Evolutionary conservation across 2,797 vertebrate species (phyloP).

Genomic region (Tapirus indicus): DNA sequence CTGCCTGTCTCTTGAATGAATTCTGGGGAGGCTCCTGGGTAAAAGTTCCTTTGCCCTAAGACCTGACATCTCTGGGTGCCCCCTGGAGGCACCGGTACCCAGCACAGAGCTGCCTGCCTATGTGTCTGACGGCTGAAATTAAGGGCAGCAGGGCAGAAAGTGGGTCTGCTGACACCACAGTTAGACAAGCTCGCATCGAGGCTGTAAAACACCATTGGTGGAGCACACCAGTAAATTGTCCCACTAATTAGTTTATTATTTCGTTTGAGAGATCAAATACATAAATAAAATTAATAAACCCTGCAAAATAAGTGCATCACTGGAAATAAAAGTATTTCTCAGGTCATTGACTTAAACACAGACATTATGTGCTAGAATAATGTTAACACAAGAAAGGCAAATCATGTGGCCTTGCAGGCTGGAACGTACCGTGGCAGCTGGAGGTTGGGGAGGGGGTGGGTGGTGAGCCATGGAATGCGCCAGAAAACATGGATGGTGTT

Average conservation of each 20-base stretch:
- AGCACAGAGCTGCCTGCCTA: slow-evolving; percentile 56
- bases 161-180: slow-evolving; percentile 56
- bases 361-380: slow-evolving; percentile 78
- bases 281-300: slow-evolving; percentile 85
- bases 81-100: slow-evolving; percentile 45
- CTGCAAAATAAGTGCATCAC: slow-evolving; percentile 63
- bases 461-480: background rate
- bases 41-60: slow-evolving; percentile 74
- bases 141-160: slow-evolving; percentile 81
- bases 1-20: background rate
- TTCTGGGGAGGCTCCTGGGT: background rate
- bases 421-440: background rate
- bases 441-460: background rate
- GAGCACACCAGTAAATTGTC: slow-evolving; percentile 81
- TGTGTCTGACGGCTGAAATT: slow-evolving; percentile 78
- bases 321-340: slow-evolving; percentile 83
- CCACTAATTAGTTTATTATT: slow-evolving; percentile 87
- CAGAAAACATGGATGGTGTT: background rate
- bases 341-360: slow-evolving; percentile 83
- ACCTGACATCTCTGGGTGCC: slow-evolving; percentile 73
- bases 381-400: slow-evolving; percentile 79
- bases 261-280: slow-evolving; percentile 82
- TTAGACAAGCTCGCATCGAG: slow-evolving; percentile 67
- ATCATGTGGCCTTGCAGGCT: slow-evolving; percentile 27
- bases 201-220: slow-evolving; percentile 63